Conservation (phyloP, 2,113 vertebrate species). For the Sebastes fasciatus region DNA sequence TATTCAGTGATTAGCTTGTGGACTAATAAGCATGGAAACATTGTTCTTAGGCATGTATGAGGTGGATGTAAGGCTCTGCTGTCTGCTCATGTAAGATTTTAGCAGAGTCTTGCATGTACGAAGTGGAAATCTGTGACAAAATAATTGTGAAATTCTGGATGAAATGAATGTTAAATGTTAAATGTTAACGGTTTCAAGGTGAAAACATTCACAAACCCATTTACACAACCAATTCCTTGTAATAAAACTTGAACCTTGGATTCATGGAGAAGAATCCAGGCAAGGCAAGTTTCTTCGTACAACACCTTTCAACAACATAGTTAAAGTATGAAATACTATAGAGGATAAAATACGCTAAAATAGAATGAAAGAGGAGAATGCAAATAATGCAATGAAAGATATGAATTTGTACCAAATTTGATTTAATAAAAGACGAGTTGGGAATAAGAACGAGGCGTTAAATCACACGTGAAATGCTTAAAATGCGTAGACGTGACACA, state of each 20-base stretch:
- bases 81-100: not conserved
- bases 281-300: not conserved
- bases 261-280: not conserved
- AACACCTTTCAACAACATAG: not conserved
- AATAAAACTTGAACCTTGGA: not conserved
- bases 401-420: no score
- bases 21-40: constrained; percentile 1
- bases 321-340: not conserved
- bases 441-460: no score
- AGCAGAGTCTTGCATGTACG: no score
- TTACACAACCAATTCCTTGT: not conserved
- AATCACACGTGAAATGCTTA: no score
- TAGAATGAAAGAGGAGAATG: not conserved
- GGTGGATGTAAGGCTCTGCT: constrained; percentile 2
- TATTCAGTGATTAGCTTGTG: constrained; percentile 33
- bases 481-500: no score
- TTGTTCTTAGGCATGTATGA: constrained; percentile 4
- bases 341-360: not conserved
- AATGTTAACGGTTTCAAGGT: not conserved
- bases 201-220: constrained; percentile 20
- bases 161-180: not conserved
- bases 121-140: not conserved
- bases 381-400: no score
- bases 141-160: not conserved
- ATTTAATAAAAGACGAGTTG: no score